Base-by-base conservation (phyloP, 2,888 invertebrate species). In the Hydrotaea cyrtoneurina region DNA sequence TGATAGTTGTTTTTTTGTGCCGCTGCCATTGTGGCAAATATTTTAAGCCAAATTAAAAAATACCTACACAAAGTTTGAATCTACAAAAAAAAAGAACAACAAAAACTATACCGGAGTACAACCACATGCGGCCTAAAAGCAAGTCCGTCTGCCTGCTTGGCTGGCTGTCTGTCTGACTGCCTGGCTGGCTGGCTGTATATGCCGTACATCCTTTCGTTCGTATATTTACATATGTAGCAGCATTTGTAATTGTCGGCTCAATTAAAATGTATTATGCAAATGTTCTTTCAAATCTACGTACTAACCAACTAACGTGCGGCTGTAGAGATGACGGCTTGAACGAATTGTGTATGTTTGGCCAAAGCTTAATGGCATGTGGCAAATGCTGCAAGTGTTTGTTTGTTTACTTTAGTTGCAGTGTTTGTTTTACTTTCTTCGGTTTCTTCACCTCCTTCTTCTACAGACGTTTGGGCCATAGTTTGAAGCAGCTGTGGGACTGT, bases 201-300 rank as follows among this genome's bases (percentile, higher is more conserved):
- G n/a, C n/a, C 2, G 31, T 31, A 31, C 31, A 31, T 31, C 31
- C 31, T 43, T 15, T 7, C 15, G 43, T 43, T 10, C n/a, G n/a
- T 43, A 10, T 43, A 43, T 43, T 3, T n/a, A 50, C 3, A 55
- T 26, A 15, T 59, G 59, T 21, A 55, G 26, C 13, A 50, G 13
- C n/a, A 1, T n/a, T 26, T 72, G 78, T 80, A 81, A 84, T 78
- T 84, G 75, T 72, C 64, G 72, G 39, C 57, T 78, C 78, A 84
- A 84, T 81, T 80, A 84, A 84, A 81, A 72, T 81, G 21, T 80
- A 78, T 76, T 59, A 78, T 78, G 75, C 80, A 81, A 84, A 84
- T 74, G 26, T 59, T 59, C 59, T 59, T 8, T 15, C 57, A 10
- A 74, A 53, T 17, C n/a, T n/a, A n/a, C 71, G 46, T 15, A 46